These are phyloP conservation scores for Eledona agricola DNA, from an alignment of 2,888 invertebrate genomes.

Conservation along the genomic window DNA sequence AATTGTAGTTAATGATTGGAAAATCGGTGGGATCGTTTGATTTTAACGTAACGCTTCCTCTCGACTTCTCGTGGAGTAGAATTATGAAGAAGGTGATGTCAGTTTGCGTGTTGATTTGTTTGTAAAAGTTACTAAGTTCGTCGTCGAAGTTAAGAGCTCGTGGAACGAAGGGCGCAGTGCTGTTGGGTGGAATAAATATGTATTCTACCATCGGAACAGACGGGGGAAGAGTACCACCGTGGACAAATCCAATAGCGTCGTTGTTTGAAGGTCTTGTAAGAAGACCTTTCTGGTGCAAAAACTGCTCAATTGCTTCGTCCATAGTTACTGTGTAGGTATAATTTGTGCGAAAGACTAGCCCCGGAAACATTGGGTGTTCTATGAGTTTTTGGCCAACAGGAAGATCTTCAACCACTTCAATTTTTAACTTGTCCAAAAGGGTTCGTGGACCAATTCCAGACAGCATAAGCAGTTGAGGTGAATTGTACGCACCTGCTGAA, in stretches of 20 bases:
- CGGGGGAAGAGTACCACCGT: no score
- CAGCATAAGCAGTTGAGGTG: constrained; percentile 79
- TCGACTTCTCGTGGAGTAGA: constrained; percentile 47
- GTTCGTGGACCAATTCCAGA: constrained; percentile 71
- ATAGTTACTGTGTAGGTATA: no score
- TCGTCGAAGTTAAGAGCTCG: background rate
- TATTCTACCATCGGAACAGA: no score
- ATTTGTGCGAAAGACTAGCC: constrained; percentile 67
- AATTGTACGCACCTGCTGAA: constrained; percentile 73
- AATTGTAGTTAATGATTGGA: constrained; percentile 47
- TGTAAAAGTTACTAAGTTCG: background rate
- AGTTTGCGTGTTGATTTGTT: background rate
- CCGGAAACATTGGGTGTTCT: constrained; percentile 72
- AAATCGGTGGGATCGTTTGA: constrained; percentile 47
- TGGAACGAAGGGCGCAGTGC: no score
- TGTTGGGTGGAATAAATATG: no score
- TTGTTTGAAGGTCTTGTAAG: no score
- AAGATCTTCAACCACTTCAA: constrained; percentile 69
- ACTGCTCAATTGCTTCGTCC: no score
- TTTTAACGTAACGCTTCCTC: constrained; percentile 45
- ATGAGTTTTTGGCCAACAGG: constrained; percentile 73
- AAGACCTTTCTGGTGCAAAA: no score
- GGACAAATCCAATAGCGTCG: no score
- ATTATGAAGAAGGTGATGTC: constrained; percentile 1
- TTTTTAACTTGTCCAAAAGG: constrained; percentile 66